Evolutionary conservation across 2,888 invertebrate species (phyloP), one percentile per base, ranked within the genome.

Genomic region (Philereme vetulata): DNA sequence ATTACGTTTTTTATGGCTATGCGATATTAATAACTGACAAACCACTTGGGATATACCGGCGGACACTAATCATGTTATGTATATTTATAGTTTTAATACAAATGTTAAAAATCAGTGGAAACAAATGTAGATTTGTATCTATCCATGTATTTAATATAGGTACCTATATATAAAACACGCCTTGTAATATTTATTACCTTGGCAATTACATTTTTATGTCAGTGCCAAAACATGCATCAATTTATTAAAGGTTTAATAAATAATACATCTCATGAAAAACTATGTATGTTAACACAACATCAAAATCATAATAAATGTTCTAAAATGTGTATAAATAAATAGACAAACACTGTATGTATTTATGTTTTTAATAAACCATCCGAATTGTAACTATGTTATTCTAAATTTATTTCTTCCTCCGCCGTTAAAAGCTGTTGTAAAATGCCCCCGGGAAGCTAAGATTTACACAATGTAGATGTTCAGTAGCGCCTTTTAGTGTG

Each of bases 361-460:
- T 36, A 59, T 65, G 53, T 77, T 73, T 67, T 67, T 36, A 85
- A 85, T 85, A 85, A 85, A 85, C 64, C 73, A 68, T 80, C 73
- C 67, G 48, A 72, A 72, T 75, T 64, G 54, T 69, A 56, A 70
- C 63, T 42, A 73, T 60, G 60, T 71, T 64, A 54, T 54, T 73
- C 66, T 70, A 58, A 64, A 60, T 78, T 71, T 77, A 72, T 72
- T 77, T 68, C 61, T 54, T 63, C 65, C 70, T 50, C 60, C 66
- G 66, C 72, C 50, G 62, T 50, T 47, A 47, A 51, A 50, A 61
- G 64, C 71, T 58, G 44, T 56, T 62, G 32, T 52, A 42, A 56
- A 64, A 61, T 58, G 67, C 62, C 72, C 71, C 86, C 85, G 87
- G 86, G 88, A 88, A 89, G 87, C 85, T 80, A 78, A 89, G 86